These are phyloP conservation scores for Aspidiotus rigidus DNA, from an alignment of 2,888 invertebrate genomes.

Conservation along the genomic window DNA sequence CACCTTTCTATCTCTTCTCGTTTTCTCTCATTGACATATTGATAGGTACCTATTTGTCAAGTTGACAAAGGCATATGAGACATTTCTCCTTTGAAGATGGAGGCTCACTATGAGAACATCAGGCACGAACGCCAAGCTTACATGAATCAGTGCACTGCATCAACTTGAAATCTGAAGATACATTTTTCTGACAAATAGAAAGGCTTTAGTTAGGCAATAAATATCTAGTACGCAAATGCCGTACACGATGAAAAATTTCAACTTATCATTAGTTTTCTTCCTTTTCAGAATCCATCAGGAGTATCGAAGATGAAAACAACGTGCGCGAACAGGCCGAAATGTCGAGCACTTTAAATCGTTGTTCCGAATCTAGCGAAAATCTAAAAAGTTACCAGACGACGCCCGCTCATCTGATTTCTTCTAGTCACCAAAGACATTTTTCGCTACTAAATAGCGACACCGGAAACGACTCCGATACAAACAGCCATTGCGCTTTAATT, in stretches of 20 bases:
- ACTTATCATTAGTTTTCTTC: too few species aligned
- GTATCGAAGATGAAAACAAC: conserved; percentile 21
- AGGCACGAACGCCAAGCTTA: too few species aligned
- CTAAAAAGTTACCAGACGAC: conserved; percentile 13
- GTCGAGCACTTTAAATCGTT: conserved; percentile 26
- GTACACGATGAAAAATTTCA: background rate
- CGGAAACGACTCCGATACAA: conserved; percentile 53
- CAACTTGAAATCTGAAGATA: too few species aligned
- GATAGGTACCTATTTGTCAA: too few species aligned
- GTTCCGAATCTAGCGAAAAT: conserved; percentile 12
- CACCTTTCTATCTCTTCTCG: background rate
- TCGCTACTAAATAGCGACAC: conserved; percentile 31
- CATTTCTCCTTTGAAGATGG: too few species aligned
- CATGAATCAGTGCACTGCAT: too few species aligned
- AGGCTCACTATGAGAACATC: too few species aligned
- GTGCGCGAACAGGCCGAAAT: conserved; percentile 18
- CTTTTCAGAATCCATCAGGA: conserved; percentile 13
- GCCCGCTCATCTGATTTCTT: conserved; percentile 17
- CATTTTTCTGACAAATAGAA: background rate
- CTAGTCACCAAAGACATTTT: conserved; percentile 22
- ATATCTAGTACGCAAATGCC: background rate
- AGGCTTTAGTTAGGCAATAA: background rate
- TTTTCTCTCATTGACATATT: background rate
- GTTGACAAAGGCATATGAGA: too few species aligned
- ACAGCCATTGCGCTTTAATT: conserved; percentile 51